These are phyloP conservation scores for Stegodyphus dumicola DNA, from an alignment of 1,140 invertebrate genomes.

Conservation along the genomic window DNA sequence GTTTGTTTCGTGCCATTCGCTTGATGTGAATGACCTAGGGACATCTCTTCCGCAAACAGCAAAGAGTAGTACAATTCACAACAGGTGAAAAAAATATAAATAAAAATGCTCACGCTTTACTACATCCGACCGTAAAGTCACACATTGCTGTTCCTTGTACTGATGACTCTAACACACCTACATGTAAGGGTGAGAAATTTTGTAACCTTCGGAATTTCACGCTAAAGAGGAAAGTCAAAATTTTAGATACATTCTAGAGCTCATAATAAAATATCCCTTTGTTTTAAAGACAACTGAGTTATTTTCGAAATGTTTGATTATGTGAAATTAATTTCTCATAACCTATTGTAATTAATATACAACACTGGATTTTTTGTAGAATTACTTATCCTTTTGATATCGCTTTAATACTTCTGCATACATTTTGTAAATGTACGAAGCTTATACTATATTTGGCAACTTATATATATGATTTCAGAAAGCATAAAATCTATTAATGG, in stretches of 20 bases:
- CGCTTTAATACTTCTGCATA: too few relatives aligned
- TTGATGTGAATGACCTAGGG: slow-evolving; percentile 25
- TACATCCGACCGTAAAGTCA: neutral
- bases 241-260: neutral
- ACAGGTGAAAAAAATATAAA: neutral
- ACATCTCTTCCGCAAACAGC: slow-evolving; percentile 28
- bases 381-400: too few relatives aligned
- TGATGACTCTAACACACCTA: neutral
- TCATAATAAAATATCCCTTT: neutral
- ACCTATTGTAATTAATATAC: too few relatives aligned
- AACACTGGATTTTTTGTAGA: too few relatives aligned
- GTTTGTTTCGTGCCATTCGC: too few relatives aligned
- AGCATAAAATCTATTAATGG: too few relatives aligned
- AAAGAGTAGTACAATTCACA: neutral
- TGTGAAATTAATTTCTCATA: neutral
- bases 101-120: slow-evolving; percentile 17
- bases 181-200: neutral
- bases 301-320: neutral
- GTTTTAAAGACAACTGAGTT: neutral
- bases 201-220: neutral
- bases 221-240: neutral
- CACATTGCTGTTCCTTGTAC: neutral
- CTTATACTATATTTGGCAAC: too few relatives aligned
- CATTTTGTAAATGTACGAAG: too few relatives aligned
- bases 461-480: too few relatives aligned